A percentile compares a stretch with the other conserved stretches of the same genome.
Conservation (phyloP, 1,140 invertebrate genomes). For the Gyrodactylus bullatarudis region DNA sequence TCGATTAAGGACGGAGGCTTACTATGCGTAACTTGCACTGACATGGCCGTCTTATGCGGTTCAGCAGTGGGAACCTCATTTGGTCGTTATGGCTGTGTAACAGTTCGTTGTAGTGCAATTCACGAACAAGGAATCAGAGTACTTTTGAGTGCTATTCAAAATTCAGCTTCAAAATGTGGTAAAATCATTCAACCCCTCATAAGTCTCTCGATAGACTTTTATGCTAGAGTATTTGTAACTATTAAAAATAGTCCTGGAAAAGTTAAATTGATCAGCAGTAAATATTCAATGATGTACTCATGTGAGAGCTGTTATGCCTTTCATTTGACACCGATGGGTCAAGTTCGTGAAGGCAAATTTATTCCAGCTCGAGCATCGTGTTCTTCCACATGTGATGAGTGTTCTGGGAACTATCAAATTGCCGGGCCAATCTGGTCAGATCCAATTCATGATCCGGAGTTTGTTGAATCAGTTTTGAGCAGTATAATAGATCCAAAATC, state of each 20-base stretch:
- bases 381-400: constrained; percentile 31
- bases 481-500: constrained; percentile 17
- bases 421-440: constrained; percentile 74
- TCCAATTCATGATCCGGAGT: constrained; percentile 39
- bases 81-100: constrained; percentile 63
- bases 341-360: not conserved
- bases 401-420: constrained; percentile 36
- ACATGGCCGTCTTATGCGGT: constrained; percentile 79
- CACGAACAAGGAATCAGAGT: constrained; percentile 87
- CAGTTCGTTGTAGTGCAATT: constrained; percentile 34
- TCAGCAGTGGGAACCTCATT: constrained; percentile 70
- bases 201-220: constrained; percentile 76
- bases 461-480: constrained; percentile 29
- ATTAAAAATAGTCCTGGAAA: constrained; percentile 38
- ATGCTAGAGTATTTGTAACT: constrained; percentile 64
- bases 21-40: constrained; percentile 76
- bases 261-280: constrained; percentile 39
- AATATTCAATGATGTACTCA: constrained; percentile 30
- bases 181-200: constrained; percentile 60
- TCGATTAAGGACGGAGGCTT: constrained; percentile 20
- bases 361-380: not conserved
- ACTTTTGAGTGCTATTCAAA: constrained; percentile 50
- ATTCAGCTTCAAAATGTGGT: constrained; percentile 58
- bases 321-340: not conserved
- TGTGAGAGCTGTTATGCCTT: constrained; percentile 33